These are phyloP conservation scores for Eulemur albifrons DNA, from an alignment of 2,797 vertebrate species.

Conservation along the genomic window DNA sequence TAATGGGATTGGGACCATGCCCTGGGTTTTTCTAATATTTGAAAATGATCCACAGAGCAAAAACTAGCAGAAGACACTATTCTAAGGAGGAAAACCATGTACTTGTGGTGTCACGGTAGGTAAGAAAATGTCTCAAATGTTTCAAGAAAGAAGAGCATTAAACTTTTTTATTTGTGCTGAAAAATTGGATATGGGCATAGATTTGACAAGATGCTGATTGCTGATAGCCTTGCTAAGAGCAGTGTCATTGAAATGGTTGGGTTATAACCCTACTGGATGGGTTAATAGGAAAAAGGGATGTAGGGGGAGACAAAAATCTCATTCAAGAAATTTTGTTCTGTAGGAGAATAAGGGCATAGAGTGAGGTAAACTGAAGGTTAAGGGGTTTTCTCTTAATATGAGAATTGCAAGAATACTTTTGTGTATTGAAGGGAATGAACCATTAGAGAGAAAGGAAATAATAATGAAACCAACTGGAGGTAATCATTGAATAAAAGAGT, in stretches of 20 bases:
- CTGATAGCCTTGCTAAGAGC: background rate
- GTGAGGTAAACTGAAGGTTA: background rate
- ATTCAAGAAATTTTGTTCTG: background rate
- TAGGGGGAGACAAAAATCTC: background rate
- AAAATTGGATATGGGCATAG: background rate
- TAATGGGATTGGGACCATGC: background rate
- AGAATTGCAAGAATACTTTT: background rate
- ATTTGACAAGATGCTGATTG: background rate
- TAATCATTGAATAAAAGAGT: background rate
- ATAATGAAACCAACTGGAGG: background rate
- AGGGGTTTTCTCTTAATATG: background rate
- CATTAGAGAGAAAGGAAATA: background rate
- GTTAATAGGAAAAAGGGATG: background rate
- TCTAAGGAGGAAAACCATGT: background rate
- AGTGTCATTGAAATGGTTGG: background rate
- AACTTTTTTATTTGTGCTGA: background rate
- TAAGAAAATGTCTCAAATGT: background rate
- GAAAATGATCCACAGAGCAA: background rate
- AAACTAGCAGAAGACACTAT: background rate
- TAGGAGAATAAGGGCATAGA: background rate
- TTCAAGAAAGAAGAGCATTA: background rate
- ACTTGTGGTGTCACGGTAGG: background rate
- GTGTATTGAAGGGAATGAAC: background rate
- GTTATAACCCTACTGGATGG: background rate
- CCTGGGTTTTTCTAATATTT: background rate